Percentiles rank a stretch among this genome's conserved stretches.
Conservation (phyloP, 2,888 invertebrate genomes). For the Pristionchus exspectatus region DNA sequence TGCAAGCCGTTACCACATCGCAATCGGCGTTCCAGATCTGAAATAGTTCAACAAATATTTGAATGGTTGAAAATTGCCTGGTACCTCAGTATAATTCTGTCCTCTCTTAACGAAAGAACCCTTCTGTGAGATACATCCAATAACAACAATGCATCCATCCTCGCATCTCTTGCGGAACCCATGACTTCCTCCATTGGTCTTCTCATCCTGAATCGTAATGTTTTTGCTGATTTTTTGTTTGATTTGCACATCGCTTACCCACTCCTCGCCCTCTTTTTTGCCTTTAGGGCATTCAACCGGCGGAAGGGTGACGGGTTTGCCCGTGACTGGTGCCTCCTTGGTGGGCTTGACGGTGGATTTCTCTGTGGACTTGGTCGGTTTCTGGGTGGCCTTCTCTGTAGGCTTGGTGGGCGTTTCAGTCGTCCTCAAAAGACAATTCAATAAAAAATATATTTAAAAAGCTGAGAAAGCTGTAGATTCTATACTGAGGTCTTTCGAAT, state of each 20-base stretch:
- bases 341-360: neutral
- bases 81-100: neutral
- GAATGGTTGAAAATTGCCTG: no score
- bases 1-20: neutral
- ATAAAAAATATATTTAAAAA: no score
- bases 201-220: neutral
- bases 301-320: neutral
- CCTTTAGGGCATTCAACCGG: neutral
- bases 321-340: neutral
- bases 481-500: no score
- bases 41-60: neutral
- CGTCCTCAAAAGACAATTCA: no score
- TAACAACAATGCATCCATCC: neutral
- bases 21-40: neutral
- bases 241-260: no score
- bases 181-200: neutral
- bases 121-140: neutral
- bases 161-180: constrained; percentile 15
- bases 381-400: neutral
- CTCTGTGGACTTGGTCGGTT: neutral
- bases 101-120: neutral
- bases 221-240: no score
- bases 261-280: neutral
- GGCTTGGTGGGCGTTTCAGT: neutral
- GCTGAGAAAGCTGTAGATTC: no score